Conservation (phyloP, 2,113 vertebrate genomes). For the Syngnathus typhle region DNA sequence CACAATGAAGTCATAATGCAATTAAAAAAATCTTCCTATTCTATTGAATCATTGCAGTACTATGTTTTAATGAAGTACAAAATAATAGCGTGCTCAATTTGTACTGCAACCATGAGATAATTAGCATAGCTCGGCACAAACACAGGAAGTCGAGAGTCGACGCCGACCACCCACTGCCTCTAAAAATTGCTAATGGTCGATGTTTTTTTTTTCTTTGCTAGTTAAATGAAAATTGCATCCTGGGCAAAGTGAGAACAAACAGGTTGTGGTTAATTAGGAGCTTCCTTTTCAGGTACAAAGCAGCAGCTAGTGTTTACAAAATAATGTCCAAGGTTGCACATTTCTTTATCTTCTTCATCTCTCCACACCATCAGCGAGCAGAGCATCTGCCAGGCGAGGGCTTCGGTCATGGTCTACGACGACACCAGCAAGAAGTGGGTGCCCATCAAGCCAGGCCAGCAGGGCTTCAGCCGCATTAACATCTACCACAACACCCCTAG, state of each 20-base stretch:
- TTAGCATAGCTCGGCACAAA: conserved; percentile 1
- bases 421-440: conserved; percentile 99
- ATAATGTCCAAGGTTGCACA: not conserved
- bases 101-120: not conserved
- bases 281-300: not conserved
- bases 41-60: too few relatives aligned
- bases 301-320: not conserved
- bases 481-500: conserved; percentile 97
- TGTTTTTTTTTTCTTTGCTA: not conserved
- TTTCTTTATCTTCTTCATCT: not conserved
- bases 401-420: conserved; percentile 98
- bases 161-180: not conserved
- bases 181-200: not conserved
- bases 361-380: conserved; percentile 77
- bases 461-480: conserved; percentile 98
- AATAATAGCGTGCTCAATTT: not conserved
- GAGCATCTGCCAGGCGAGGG: conserved; percentile 98
- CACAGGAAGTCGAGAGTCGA: not conserved
- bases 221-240: not conserved
- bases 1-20: too few relatives aligned
- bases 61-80: too few relatives aligned
- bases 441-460: conserved; percentile 94
- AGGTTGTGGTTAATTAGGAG: not conserved
- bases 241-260: not conserved
- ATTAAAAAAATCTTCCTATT: too few relatives aligned